Conservation (phyloP, 2,113 vertebrate genomes). For the Pseudorhombus dupliciocellatus region DNA sequence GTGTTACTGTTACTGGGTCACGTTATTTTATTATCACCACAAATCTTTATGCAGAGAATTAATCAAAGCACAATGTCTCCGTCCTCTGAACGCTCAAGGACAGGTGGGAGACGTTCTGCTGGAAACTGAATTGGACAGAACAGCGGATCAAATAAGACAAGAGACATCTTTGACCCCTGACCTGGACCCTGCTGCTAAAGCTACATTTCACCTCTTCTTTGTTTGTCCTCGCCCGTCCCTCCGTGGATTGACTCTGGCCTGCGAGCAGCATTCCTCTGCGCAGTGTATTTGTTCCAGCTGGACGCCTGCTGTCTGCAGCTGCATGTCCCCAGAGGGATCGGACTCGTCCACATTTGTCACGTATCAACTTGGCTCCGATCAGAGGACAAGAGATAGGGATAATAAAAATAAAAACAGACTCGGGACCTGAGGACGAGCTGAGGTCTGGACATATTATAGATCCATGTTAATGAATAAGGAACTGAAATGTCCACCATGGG, state of each 20-base stretch:
- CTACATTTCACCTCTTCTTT: slow-evolving; percentile 15
- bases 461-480: too few relatives aligned
- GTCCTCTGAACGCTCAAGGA: too few relatives aligned
- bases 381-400: too few relatives aligned
- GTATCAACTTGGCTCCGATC: slow-evolving; percentile 1
- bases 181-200: not conserved
- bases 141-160: not conserved
- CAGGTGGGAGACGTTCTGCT: too few relatives aligned
- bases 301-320: slow-evolving; percentile 64
- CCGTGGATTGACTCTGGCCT: slow-evolving; percentile 13
- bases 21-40: not conserved
- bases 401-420: too few relatives aligned
- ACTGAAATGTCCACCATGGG: too few relatives aligned
- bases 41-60: too few relatives aligned
- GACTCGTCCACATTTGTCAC: slow-evolving; percentile 38
- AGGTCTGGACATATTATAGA: too few relatives aligned
- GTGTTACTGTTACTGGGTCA: not conserved
- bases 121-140: too few relatives aligned
- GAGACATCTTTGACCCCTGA: not conserved
- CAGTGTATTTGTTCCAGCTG: slow-evolving; percentile 12
- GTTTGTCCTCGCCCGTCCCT: slow-evolving; percentile 47
- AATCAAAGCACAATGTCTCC: too few relatives aligned
- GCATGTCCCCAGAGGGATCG: slow-evolving; percentile 21
- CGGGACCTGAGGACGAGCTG: too few relatives aligned
- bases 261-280: slow-evolving; percentile 31